Conservation (phyloP, 2,888 invertebrate species). For the Leistus spinibarbis region DNA sequence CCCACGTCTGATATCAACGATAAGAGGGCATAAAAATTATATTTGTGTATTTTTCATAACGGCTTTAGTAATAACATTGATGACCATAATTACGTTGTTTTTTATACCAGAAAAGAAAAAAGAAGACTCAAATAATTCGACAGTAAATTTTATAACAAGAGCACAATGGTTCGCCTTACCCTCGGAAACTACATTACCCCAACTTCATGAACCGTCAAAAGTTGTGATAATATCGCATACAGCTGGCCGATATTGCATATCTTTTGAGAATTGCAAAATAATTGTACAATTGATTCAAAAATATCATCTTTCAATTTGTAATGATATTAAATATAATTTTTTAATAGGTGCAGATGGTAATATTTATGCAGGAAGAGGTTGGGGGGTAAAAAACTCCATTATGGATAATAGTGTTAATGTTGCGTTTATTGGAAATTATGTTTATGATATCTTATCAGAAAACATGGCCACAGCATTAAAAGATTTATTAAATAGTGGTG, state of each 20-base stretch:
- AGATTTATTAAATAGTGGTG: conserved; percentile 56
- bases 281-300: conserved; percentile 59
- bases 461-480: conserved; percentile 58
- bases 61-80: neutral
- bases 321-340: conserved; percentile 60
- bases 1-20: neutral
- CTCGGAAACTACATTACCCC: neutral
- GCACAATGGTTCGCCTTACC: conserved; percentile 5
- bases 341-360: conserved; percentile 64
- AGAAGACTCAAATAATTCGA: neutral
- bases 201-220: conserved; percentile 11
- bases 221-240: conserved; percentile 55
- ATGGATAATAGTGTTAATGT: conserved; percentile 57
- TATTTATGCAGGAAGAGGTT: conserved; percentile 62
- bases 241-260: conserved; percentile 57
- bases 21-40: neutral
- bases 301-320: conserved; percentile 55
- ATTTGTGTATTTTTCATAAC: conserved; percentile 8
- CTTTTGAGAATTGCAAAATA: conserved; percentile 55
- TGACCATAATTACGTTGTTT: neutral
- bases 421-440: conserved; percentile 60
- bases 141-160: conserved; percentile 7
- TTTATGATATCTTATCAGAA: conserved; percentile 54
- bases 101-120: neutral
- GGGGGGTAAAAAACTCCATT: conserved; percentile 61